Evolutionary conservation across 2,113 vertebrate genomes (phyloP).

Genomic region (Pelodiscus sinensis): DNA sequence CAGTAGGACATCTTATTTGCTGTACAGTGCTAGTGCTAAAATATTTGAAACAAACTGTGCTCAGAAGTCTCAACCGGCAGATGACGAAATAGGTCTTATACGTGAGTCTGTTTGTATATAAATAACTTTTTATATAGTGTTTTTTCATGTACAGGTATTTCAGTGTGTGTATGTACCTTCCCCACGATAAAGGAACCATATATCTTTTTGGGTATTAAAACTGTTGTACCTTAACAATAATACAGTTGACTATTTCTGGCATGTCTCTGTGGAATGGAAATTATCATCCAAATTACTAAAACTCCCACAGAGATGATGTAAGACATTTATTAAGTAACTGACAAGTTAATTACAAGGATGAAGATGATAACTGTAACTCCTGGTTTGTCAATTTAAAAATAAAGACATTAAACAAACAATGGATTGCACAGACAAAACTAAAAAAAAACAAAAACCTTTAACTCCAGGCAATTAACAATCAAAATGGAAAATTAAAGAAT

Average conservation of each 20-base stretch:
- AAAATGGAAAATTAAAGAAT: conserved; percentile 1
- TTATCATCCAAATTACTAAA: conserved; percentile 68
- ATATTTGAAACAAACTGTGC: fast-evolving
- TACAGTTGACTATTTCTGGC: conserved; percentile 27
- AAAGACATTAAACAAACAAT: conserved; percentile 29
- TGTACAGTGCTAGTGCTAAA: background rate
- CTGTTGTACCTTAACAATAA: background rate
- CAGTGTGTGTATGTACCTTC: background rate
- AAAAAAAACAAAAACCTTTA: background rate
- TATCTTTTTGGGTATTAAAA: background rate
- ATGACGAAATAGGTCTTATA: background rate
- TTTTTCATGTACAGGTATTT: background rate
- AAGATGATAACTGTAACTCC: background rate
- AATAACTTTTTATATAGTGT: background rate
- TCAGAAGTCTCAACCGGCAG: background rate
- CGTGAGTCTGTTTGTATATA: background rate
- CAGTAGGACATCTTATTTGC: background rate
- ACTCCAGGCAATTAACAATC: background rate
- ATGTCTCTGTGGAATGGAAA: conserved; percentile 38
- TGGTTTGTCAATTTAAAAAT: conserved; percentile 52
- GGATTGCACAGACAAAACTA: background rate
- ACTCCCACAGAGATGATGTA: conserved; percentile 65
- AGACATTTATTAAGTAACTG: conserved; percentile 62
- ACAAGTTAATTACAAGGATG: conserved; percentile 69
- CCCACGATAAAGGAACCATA: background rate